Percentiles rank a stretch among this genome's conserved stretches.
These are phyloP conservation scores for Zeus faber DNA, from an alignment of 2,113 vertebrate genomes.

Conservation along the genomic window DNA sequence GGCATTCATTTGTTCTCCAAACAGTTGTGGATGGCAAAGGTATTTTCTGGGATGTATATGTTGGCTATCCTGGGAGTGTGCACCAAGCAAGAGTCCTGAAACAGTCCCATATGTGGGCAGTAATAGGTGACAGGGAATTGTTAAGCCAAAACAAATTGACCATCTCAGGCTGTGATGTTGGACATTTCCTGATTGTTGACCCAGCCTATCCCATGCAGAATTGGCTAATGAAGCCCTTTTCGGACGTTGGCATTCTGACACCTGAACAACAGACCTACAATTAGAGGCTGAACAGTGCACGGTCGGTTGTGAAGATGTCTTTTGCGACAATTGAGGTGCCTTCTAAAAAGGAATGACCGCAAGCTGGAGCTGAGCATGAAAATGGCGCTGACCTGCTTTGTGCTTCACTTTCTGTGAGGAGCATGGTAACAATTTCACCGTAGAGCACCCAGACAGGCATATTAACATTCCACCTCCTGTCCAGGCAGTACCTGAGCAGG, in stretches of 20 bases:
- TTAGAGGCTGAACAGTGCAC: slow-evolving; percentile 1
- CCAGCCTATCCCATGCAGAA: neutral
- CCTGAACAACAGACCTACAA: slow-evolving; percentile 5
- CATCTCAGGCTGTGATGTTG: slow-evolving; percentile 23
- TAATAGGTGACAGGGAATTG: slow-evolving; percentile 15
- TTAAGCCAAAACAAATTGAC: slow-evolving; percentile 13
- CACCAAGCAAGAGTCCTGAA: slow-evolving; percentile 14
- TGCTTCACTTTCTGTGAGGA: slow-evolving; percentile 29
- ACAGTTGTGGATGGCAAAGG: slow-evolving; percentile 34
- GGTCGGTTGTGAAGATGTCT: slow-evolving; percentile 9
- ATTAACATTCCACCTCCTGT: too few relatives aligned
- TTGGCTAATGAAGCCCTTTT: neutral
- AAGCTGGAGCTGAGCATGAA: slow-evolving; percentile 27
- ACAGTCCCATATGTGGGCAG: slow-evolving; percentile 24
- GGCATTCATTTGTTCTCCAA: slow-evolving; percentile 30
- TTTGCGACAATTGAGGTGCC: slow-evolving; percentile 22
- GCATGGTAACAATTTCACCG: slow-evolving; percentile 9
- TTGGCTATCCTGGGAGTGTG: slow-evolving; percentile 27
- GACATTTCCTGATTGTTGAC: slow-evolving; percentile 31
- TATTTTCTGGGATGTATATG: slow-evolving; percentile 34
- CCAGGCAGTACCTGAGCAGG: too few relatives aligned
- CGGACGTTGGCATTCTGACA: slow-evolving; percentile 9
- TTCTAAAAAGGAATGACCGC: slow-evolving; percentile 32
- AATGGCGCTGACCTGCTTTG: slow-evolving; percentile 29
- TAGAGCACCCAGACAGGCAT: slow-evolving; percentile 11